Percentiles rank a stretch among this genome's conserved stretches.
phyloP scores from a whole-genome alignment of 2,113 vertebrate species.

The Sclerurus mexicanus region DNA sequence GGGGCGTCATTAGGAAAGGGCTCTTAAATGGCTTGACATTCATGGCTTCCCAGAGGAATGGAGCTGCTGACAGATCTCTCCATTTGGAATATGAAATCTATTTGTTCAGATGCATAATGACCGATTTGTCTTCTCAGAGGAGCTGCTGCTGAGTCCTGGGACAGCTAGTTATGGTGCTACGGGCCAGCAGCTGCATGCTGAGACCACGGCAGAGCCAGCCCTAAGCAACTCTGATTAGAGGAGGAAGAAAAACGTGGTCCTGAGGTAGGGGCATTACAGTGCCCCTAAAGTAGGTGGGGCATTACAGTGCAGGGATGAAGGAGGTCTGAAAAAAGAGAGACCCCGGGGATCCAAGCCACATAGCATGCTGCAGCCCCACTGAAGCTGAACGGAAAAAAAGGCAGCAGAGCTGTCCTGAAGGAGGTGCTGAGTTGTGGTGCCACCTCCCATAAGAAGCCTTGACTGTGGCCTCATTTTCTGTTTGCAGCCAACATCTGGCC shows the following conservation, averaged over 20 bases:
- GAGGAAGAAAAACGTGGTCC: not conserved
- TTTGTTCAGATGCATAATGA: conserved; percentile 71
- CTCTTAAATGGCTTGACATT: conserved; percentile 68
- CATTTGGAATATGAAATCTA: conserved; percentile 67
- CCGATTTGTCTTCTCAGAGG: conserved; percentile 56
- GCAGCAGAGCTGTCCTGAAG: not conserved
- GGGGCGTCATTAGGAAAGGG: conserved; percentile 64
- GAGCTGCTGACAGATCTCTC: conserved; percentile 61
- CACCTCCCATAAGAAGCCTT: not conserved
- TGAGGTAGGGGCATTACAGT: not conserved
- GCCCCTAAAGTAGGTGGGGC: not conserved
- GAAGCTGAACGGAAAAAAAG: not conserved
- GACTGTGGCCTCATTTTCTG: not conserved
- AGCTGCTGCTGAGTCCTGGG: conserved; percentile 44
- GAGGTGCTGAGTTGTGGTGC: not conserved
- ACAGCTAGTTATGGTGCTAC: not conserved
- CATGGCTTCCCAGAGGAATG: conserved; percentile 57
- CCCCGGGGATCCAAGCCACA: not conserved
- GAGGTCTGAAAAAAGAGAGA: not conserved
- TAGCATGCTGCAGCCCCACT: fast-evolving
- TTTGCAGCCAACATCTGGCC: not conserved
- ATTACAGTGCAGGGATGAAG: not conserved
- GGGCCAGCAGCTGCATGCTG: not conserved
- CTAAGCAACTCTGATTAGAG: not conserved
- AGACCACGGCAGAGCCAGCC: not conserved